Evolutionary conservation across 92 coral and sea anemone species (phyloP).

Genomic region (Parazoanthus darwini): DNA sequence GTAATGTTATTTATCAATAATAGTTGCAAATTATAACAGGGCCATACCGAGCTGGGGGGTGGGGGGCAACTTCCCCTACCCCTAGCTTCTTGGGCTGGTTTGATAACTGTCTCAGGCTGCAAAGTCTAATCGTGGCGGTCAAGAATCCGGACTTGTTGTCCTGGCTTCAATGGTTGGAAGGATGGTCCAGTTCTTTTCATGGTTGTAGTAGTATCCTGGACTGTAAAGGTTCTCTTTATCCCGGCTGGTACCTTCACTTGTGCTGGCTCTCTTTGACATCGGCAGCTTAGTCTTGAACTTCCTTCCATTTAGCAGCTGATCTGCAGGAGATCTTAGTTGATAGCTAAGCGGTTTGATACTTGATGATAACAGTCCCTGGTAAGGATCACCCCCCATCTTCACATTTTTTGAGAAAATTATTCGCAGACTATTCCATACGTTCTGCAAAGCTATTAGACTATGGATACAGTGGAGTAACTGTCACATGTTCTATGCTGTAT

Average conservation of each 20-base stretch:
- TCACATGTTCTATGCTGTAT: no score
- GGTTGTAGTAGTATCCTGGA: constrained; percentile 13
- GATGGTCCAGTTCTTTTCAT: constrained; percentile 46
- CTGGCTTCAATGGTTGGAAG: constrained; percentile 39
- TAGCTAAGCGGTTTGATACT: constrained; percentile 19
- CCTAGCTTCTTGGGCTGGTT: constrained; percentile 60
- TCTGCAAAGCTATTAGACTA: no score
- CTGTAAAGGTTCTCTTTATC: not conserved
- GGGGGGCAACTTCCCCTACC: no score
- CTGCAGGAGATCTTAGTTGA: constrained; percentile 51
- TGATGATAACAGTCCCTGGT: constrained; percentile 37
- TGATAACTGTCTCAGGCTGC: constrained; percentile 48
- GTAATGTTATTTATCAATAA: no score
- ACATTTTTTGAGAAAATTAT: no score
- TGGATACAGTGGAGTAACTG: no score
- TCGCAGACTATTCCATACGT: no score
- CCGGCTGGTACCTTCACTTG: not conserved
- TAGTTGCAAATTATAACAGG: no score
- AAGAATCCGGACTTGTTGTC: constrained; percentile 40
- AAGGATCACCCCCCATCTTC: constrained; percentile 25
- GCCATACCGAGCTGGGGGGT: no score
- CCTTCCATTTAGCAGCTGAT: constrained; percentile 52
- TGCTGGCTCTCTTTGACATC: not conserved
- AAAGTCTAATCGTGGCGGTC: constrained; percentile 56
- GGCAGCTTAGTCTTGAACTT: constrained; percentile 51